These are phyloP conservation scores for Lynx canadensis DNA, from an alignment of 2,113 vertebrate genomes.

Conservation along the genomic window DNA sequence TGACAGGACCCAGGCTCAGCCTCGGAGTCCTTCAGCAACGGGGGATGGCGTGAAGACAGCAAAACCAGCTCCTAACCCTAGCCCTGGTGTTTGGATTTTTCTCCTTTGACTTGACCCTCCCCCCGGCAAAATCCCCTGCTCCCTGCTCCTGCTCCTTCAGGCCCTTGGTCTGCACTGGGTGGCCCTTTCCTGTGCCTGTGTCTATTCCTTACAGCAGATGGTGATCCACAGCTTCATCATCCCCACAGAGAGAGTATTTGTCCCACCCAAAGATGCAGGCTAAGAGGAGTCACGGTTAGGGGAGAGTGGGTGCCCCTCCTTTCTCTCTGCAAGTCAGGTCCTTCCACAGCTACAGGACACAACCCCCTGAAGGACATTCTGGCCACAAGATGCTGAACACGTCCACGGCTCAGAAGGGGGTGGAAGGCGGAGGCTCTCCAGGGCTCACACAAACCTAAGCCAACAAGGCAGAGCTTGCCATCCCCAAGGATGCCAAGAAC, in stretches of 20 bases:
- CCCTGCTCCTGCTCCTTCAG: neutral
- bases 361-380: neutral
- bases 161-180: neutral
- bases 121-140: neutral
- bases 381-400: neutral
- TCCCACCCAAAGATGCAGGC: neutral
- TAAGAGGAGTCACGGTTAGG: neutral
- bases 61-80: neutral
- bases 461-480: neutral
- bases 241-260: neutral
- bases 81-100: neutral
- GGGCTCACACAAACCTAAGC: constrained; percentile 3
- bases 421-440: neutral
- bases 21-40: neutral
- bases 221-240: neutral
- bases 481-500: neutral
- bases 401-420: neutral
- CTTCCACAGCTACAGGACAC: constrained; percentile 2
- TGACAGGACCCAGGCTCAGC: neutral
- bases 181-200: neutral
- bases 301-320: neutral
- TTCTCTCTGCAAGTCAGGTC: neutral
- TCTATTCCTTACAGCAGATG: neutral
- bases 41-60: neutral
- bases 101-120: neutral